Conservation (phyloP, 2,888 invertebrate species). For the Apotomis capreana region DNA sequence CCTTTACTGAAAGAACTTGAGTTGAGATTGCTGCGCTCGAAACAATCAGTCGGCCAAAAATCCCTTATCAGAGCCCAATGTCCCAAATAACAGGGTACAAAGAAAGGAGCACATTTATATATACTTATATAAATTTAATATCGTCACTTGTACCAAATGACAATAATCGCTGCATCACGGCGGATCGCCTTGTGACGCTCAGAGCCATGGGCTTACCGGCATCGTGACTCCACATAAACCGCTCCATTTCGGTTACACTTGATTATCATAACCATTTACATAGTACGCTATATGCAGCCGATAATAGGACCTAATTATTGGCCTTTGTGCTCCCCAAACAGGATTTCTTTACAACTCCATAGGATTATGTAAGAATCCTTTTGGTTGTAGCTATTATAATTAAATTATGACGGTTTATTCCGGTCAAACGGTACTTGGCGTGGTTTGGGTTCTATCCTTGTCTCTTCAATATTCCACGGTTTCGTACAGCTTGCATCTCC, state of each 20-base stretch:
- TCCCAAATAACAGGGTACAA: too few relatives aligned
- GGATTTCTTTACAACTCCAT: conserved; percentile 39
- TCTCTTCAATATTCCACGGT: too few relatives aligned
- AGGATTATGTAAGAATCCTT: not conserved
- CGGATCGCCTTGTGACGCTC: conserved; percentile 62
- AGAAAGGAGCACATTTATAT: too few relatives aligned
- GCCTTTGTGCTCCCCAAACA: conserved; percentile 75
- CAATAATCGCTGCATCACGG: conserved; percentile 68
- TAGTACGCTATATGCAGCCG: conserved; percentile 69
- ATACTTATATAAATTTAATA: not conserved
- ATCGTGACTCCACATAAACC: conserved; percentile 76
- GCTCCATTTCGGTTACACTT: conserved; percentile 76
- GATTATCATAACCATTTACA: conserved; percentile 81
- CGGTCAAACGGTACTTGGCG: too few relatives aligned
- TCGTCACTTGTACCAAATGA: conserved; percentile 44
- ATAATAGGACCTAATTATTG: conserved; percentile 79
- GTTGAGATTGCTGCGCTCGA: too few relatives aligned
- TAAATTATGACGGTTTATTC: too few relatives aligned
- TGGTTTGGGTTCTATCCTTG: too few relatives aligned
- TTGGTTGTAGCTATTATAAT: not conserved
- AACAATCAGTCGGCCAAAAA: too few relatives aligned
- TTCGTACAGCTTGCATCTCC: too few relatives aligned
- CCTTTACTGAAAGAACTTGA: too few relatives aligned
- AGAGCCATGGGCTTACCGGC: conserved; percentile 63
- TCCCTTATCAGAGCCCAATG: too few relatives aligned